Conservation (phyloP, 2,113 vertebrate genomes). For the Misgurnus mizolepis region DNA sequence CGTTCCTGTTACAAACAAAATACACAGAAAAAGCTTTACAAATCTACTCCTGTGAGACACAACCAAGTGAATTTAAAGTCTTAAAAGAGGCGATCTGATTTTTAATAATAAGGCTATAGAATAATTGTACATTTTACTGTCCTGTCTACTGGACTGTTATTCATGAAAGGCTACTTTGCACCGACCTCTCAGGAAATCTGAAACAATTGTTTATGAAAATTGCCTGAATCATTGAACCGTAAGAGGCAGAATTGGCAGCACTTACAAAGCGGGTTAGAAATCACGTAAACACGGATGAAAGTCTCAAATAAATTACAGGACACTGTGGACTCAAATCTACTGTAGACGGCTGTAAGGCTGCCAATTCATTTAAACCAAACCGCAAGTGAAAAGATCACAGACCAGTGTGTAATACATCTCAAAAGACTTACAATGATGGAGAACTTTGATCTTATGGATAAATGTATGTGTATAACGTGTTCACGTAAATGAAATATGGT, state of each 20-base stretch:
- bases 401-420: not conserved
- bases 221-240: not conserved
- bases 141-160: no score
- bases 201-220: conserved; percentile 1
- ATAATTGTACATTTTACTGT: no score
- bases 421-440: not conserved
- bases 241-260: not conserved
- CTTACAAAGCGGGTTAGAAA: not conserved
- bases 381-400: not conserved
- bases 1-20: conserved; percentile 68
- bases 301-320: not conserved
- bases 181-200: not conserved
- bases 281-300: not conserved
- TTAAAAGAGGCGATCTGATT: no score
- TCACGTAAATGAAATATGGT: not conserved
- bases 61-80: not conserved
- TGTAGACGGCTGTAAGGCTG: not conserved
- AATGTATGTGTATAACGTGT: not conserved
- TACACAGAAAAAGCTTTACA: conserved; percentile 22
- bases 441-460: not conserved
- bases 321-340: not conserved
- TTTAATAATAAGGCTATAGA: no score
- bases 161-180: no score
- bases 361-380: not conserved
- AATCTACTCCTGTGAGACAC: not conserved